Percentiles rank a stretch among this genome's conserved stretches.
Conservation (phyloP, 1,140 invertebrate genomes). For the Chlorops oryzae region DNA sequence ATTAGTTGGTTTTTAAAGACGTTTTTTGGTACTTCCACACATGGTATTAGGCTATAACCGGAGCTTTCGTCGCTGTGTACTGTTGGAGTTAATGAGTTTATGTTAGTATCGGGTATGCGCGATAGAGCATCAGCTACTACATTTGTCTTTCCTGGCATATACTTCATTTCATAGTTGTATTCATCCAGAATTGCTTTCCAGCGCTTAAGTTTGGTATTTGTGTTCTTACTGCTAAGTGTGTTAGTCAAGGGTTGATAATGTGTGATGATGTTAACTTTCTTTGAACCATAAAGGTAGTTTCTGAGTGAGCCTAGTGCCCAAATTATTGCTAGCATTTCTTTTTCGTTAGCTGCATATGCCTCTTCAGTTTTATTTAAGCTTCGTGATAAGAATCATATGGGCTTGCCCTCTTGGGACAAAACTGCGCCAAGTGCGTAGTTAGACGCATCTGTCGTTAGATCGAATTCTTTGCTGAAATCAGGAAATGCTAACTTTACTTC, state of each 20-base stretch:
- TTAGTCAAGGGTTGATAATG: constrained; percentile 42
- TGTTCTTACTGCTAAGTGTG: constrained; percentile 40
- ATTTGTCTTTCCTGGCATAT: constrained; percentile 21
- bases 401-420: constrained; percentile 30
- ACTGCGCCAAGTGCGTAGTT: constrained; percentile 31
- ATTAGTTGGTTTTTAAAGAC: constrained; percentile 13
- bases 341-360: constrained; percentile 27
- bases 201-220: constrained; percentile 30
- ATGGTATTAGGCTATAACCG: neutral
- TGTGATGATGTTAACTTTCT: constrained; percentile 24
- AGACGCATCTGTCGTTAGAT: constrained; percentile 30
- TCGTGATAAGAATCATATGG: constrained; percentile 19
- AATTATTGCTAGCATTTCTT: constrained; percentile 34
- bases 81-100: neutral
- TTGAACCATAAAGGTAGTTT: constrained; percentile 27
- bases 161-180: constrained; percentile 37
- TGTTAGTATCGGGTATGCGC: neutral
- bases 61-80: neutral
- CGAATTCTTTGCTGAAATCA: constrained; percentile 12
- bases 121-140: constrained; percentile 6
- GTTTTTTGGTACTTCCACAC: constrained; percentile 4
- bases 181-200: constrained; percentile 31
- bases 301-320: constrained; percentile 43
- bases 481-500: constrained; percentile 1
- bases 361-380: constrained; percentile 40